Base-by-base conservation (phyloP, 2,113 vertebrate genomes). In the Ranitomeya variabilis region DNA sequence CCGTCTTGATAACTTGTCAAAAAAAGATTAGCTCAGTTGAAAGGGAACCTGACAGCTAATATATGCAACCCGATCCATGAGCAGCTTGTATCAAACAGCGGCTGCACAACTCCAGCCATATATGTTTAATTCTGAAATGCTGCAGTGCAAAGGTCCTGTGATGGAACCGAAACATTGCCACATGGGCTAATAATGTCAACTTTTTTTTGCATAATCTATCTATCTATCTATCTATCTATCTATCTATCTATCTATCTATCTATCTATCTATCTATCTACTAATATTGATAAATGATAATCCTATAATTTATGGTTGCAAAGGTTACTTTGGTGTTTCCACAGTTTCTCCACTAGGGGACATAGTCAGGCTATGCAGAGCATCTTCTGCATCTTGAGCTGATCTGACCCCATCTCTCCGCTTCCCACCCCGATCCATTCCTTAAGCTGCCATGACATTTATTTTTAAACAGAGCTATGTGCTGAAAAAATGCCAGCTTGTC, bases 381-480 rank as follows among this genome's bases (percentile, higher is more conserved):
- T 83, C 80, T 67, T 31, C 37, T 18, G 55, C 51, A 16, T 71
- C 21, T 83, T 84, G 51, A 84, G 64, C 82, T 16, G 64, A 84
- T 69, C 6, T 84, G 82, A 84, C 82, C 64, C 64, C 82, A 69
- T 67, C 82, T 84, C 66, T 71, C 66, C 8, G 31, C 51, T 84
- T 84, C 13, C 82, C 45, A 84, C 82, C 82, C 55, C 55, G 64
- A 71, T 55, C 64, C 66, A 71, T 84, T 71, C 66, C 82, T 84
- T 84, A 84, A 84, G 69, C 82, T 84, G 82, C 82, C 64, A 71
- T 84, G 82, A 84, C 66, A 84, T 84, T 84, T 84, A 84, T 84
- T 84, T 84, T 84, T 69, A 69, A 84, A 84, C 64, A 84, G 82
- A 84, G 82, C 52, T 84, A 71, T 84, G 37, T 84, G 82, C 82